Evolutionary conservation across 2,113 vertebrate genomes (phyloP).

Genomic region (Mormoops blainvillei): DNA sequence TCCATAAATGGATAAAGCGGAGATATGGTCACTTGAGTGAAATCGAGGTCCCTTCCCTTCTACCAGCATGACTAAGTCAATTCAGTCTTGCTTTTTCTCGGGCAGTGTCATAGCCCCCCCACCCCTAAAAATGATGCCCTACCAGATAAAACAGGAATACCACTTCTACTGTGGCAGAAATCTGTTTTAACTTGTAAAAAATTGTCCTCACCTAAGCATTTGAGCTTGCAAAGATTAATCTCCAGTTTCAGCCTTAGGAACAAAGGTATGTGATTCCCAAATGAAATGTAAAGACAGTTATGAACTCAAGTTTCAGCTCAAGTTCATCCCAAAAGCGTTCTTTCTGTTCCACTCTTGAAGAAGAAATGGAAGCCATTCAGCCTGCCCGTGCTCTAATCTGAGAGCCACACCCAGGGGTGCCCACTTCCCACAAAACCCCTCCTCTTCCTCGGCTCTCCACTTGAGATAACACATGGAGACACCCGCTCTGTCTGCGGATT

Average conservation of each 20-base stretch:
- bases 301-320: not conserved
- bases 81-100: not conserved
- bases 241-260: not conserved
- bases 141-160: not conserved
- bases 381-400: rapidly evolving
- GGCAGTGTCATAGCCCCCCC: too few species aligned
- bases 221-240: not conserved
- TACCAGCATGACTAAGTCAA: not conserved
- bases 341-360: not conserved
- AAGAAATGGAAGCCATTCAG: not conserved
- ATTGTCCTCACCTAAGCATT: not conserved
- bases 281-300: not conserved
- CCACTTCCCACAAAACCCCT: not conserved
- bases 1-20: not conserved
- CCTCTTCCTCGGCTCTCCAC: not conserved
- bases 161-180: not conserved
- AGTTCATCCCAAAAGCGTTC: not conserved
- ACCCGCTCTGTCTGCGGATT: not conserved
- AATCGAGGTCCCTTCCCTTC: not conserved
- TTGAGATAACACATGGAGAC: not conserved
- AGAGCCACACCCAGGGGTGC: not conserved
- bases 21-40: not conserved
- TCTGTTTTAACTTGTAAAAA: not conserved
- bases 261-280: not conserved
- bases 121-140: not conserved